A percentile compares a stretch with the other conserved stretches of the same genome.
Evolutionary conservation across 2,113 vertebrate species (phyloP).

Genomic region (Amazona guildingii): DNA sequence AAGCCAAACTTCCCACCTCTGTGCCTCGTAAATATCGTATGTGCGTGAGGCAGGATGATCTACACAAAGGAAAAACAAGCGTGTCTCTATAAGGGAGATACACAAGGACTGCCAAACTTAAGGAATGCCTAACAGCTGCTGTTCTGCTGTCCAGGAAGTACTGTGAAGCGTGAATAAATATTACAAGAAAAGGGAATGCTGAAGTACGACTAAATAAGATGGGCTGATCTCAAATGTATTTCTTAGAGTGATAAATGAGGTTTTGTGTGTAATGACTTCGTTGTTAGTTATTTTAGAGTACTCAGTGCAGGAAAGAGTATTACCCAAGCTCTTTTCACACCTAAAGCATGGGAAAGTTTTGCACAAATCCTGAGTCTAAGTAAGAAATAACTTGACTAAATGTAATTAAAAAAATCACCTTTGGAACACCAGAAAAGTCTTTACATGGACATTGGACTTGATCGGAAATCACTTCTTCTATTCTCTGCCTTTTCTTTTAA

Average conservation of each 20-base stretch:
- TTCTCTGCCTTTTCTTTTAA: neutral
- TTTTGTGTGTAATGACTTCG: neutral
- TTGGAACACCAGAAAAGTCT: neutral
- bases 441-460: neutral
- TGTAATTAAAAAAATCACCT: neutral
- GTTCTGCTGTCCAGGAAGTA: neutral
- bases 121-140: neutral
- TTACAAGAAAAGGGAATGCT: neutral
- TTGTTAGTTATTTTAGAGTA: neutral
- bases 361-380: neutral
- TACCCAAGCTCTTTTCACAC: neutral
- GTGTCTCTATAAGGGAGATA: neutral
- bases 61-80: neutral
- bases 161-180: conserved; percentile 8
- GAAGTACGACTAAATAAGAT: neutral
- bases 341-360: neutral
- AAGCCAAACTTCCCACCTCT: neutral
- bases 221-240: neutral
- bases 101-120: neutral
- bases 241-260: neutral
- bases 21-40: neutral
- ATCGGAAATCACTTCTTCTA: neutral
- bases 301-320: neutral
- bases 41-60: neutral
- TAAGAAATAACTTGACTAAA: neutral